Evolutionary conservation across 2,113 vertebrate species (phyloP), one percentile per base, ranked within the genome.

Genomic region (Macaca fascicularis): DNA sequence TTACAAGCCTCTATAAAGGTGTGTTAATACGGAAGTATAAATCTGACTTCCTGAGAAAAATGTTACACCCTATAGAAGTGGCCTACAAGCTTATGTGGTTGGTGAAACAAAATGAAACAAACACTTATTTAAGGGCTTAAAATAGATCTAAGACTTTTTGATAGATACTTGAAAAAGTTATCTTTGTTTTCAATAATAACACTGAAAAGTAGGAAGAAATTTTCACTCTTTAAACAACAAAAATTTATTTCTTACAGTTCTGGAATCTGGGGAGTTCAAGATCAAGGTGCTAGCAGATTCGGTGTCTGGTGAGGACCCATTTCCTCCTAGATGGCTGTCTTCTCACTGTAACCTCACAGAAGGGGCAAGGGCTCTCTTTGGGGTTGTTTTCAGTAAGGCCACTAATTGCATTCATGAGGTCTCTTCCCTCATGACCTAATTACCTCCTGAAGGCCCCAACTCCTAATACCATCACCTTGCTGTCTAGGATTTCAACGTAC

Each of bases 11-110:
- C 27, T 64, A 70, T 40, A 80, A 90, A 94, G 72, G 43, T 86
- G 57, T 67, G 27, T 3, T 84, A 40, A 85, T 2, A 74, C 14
- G 79, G 35, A 87, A 95, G 48, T 61, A 6, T 20, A 90, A 87
- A 45, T 93, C 40, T 93, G 50, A 93, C 92, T 93, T 96, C n/a
- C 67, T 88, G 79, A 79, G 92, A 93, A 95, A 95, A 95, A 72
- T 52, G 35, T 38, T 75, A 70, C 19, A 27, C 20, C 93, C 9
- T 48, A 70, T 4, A 50, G 30, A 22, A 70, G 48, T 50, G 59
- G 52, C 81, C 88, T 10, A 75, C 4, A 40, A 96, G 81, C 12
- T 35, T 38, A 40, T 78, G 61, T 70, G 20, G 23, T 1, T 72
- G 83, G 67, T 91, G 50, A 89, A 55, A 79, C 72, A 88, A 80